Evolutionary conservation across 1,140 invertebrate genomes (phyloP).

Genomic region (Brachionus sp.): DNA sequence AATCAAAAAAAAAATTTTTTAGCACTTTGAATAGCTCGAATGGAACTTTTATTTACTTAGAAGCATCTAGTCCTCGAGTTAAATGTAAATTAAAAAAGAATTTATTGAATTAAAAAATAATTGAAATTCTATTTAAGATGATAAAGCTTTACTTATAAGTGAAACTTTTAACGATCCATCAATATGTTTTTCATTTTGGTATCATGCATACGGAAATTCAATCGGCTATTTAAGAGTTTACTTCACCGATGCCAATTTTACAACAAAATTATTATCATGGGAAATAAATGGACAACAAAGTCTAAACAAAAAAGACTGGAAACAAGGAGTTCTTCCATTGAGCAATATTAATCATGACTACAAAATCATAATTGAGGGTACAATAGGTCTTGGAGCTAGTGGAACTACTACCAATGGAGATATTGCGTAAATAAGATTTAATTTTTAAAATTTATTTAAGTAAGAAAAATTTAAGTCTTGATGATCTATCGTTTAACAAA

Average conservation of each 20-base stretch:
- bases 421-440: background rate
- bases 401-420: background rate
- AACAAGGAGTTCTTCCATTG: background rate
- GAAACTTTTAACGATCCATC: constrained; percentile 39
- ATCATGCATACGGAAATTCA: constrained; percentile 45
- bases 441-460: background rate
- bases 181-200: constrained; percentile 37
- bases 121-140: background rate
- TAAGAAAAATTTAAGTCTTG: background rate
- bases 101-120: background rate
- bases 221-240: constrained; percentile 50
- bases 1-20: background rate
- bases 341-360: background rate
- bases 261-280: constrained; percentile 47
- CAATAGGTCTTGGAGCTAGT: background rate
- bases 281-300: constrained; percentile 9
- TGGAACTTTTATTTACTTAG: constrained; percentile 48
- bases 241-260: constrained; percentile 50
- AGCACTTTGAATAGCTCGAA: constrained; percentile 28
- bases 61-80: constrained; percentile 10
- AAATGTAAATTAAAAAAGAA: background rate
- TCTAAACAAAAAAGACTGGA: constrained; percentile 1
- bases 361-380: background rate
- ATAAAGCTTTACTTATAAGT: constrained; percentile 30
- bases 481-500: background rate